Base-by-base conservation (phyloP, 2,888 invertebrate species). In the Ophioninae sp. region DNA sequence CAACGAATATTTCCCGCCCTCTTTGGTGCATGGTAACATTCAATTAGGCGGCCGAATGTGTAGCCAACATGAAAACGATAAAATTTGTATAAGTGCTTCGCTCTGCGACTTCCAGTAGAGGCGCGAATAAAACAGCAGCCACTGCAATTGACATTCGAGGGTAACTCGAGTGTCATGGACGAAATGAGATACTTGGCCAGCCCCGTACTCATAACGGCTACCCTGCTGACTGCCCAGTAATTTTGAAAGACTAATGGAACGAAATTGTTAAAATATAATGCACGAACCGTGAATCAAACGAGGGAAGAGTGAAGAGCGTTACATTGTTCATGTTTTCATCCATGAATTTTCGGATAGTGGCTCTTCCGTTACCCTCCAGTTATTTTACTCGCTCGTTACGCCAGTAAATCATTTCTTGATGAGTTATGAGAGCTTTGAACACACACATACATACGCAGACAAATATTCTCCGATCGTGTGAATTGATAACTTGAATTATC, bases 21-120 rank as follows among this genome's bases (percentile, higher is more conserved):
- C 50, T 50, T 50, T 50, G 50, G 41, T n/a, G 44, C 73, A 39
- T 77, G 62, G 81, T 75, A 39, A 70, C 79, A 75, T 81, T 86
- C 85, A 86, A 87, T 86, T 85, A 85, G 85, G 82, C 79, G 61
- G 62, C 76, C 81, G 82, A 85, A 87, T 86, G 84, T 86, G 84
- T 83, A 78, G 75, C 80, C 59, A 78, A 69, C 79, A 84, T 85
- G 83, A 82, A 83, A 80, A 85, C 69, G 81, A 56, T 56, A 61
- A 77, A 70, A 75, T 72, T 75, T 74, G 81, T 64, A 68, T 23
- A 57, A 79, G 59, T 69, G 50, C 70, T 64, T 23, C n/a, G 57
- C 30, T 74, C 65, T 61, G 80, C 74, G 76, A 17, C 56, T 23
- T 64, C 41, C 70, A 61, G 37, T 70, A 56, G 59, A 68, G 68